A percentile compares a stretch with the other conserved stretches of the same genome.
phyloP scores from a whole-genome alignment of 2,797 vertebrate species.

The Lepus oiostolus region DNA sequence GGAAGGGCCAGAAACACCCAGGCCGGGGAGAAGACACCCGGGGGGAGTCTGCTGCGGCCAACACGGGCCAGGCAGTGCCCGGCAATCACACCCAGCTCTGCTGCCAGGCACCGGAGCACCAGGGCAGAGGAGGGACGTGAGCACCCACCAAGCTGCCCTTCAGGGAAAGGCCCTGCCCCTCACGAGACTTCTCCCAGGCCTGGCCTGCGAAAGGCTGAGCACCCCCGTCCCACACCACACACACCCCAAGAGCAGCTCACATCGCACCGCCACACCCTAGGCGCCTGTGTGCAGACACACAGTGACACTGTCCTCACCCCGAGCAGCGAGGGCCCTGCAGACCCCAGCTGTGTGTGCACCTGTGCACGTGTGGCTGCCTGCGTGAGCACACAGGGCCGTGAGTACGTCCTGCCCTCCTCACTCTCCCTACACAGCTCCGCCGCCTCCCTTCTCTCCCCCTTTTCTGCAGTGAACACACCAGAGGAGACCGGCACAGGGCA shows the following conservation, averaged over 20 bases:
- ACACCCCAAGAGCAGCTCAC: neutral
- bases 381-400: neutral
- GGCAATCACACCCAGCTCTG: neutral
- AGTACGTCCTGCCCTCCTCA: neutral
- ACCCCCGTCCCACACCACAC: neutral
- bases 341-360: neutral
- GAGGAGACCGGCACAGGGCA: neutral
- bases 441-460: neutral
- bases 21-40: neutral
- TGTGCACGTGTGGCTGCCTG: neutral
- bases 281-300: neutral
- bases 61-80: rapidly evolving
- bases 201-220: neutral
- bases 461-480: neutral
- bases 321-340: neutral
- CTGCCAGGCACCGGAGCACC: neutral
- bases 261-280: neutral
- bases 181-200: neutral
- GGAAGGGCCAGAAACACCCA: neutral
- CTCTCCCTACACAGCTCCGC: neutral
- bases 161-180: too few relatives aligned
- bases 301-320: neutral
- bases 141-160: neutral
- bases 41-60: neutral
- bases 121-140: neutral